A percentile compares a stretch with the other conserved stretches of the same genome.
Conservation (phyloP, 2,113 vertebrate species). For the Vulpes ferrilata region DNA sequence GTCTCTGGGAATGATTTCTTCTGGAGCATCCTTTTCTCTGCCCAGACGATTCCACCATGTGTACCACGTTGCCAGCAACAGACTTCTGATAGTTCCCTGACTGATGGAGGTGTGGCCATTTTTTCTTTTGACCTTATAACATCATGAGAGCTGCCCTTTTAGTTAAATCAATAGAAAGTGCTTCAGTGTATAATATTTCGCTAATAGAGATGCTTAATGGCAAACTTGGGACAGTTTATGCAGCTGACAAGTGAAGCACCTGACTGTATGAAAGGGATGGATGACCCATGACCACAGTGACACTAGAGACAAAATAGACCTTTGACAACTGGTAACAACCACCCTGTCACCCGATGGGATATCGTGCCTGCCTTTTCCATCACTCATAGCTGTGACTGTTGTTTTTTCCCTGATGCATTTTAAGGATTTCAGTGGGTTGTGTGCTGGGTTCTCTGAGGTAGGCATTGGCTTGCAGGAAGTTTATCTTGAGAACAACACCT, state of each 20-base stretch:
- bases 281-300: background rate
- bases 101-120: slow-evolving; percentile 50
- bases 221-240: slow-evolving; percentile 53
- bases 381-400: background rate
- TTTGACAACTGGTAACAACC: too few species aligned
- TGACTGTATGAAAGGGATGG: background rate
- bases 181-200: slow-evolving; percentile 57
- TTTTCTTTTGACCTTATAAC: slow-evolving; percentile 60
- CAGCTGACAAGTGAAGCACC: slow-evolving; percentile 20
- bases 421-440: background rate
- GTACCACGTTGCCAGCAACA: fast-evolving
- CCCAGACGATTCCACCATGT: background rate
- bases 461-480: background rate
- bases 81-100: slow-evolving; percentile 58
- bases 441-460: background rate
- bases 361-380: background rate
- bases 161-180: slow-evolving; percentile 68
- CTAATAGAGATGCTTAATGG: slow-evolving; percentile 69
- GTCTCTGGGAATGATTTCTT: background rate
- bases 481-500: background rate
- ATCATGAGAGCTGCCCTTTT: slow-evolving; percentile 63
- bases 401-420: background rate
- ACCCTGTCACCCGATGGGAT: too few species aligned
- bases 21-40: background rate
- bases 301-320: background rate